Evolutionary conservation across 2,888 invertebrate genomes (phyloP).

Genomic region (Mantis religiosa): DNA sequence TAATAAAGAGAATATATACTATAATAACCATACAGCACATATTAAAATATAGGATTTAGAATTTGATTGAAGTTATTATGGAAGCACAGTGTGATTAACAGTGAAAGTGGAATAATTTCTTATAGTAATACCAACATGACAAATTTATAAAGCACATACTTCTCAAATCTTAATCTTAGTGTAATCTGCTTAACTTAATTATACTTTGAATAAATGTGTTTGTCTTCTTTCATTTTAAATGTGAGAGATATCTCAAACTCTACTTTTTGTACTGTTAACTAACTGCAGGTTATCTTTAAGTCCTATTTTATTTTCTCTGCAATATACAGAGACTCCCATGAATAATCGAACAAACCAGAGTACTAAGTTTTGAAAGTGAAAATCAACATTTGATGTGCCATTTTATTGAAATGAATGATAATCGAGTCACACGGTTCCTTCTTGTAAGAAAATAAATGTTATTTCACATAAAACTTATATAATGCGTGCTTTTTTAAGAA

Average conservation of each 20-base stretch:
- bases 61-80: background rate
- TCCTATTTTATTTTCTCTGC: background rate
- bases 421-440: no score
- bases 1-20: background rate
- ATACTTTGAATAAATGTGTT: background rate
- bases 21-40: background rate
- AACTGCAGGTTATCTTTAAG: background rate
- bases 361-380: no score
- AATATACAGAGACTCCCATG: no score
- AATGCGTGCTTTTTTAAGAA: no score
- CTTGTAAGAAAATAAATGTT: no score
- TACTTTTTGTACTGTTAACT: background rate
- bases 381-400: no score
- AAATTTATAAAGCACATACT: background rate
- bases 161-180: background rate
- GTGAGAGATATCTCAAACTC: background rate
- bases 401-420: no score
- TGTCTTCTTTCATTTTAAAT: background rate
- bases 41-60: background rate
- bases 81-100: background rate
- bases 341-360: no score
- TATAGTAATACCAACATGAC: background rate
- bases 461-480: no score
- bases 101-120: background rate
- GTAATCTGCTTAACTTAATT: background rate